Evolutionary conservation across 2,797 vertebrate species (phyloP).

Genomic region (Acanthurus lineatus): DNA sequence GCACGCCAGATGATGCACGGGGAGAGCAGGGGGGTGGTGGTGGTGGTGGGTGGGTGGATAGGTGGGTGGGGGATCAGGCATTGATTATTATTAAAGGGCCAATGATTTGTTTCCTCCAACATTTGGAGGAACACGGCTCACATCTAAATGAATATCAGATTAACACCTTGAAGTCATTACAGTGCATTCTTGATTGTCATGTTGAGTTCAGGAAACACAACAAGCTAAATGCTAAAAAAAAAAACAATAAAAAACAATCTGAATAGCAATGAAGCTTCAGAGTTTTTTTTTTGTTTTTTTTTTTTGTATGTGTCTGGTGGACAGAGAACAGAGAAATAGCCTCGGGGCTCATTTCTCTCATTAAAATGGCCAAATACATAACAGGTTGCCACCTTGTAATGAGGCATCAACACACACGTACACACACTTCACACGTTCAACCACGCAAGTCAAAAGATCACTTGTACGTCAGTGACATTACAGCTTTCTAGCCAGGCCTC

Average conservation of each 20-base stretch:
- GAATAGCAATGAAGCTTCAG: neutral
- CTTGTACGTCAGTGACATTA: constrained; percentile 10
- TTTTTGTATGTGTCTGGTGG: constrained; percentile 2
- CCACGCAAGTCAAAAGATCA: constrained; percentile 9
- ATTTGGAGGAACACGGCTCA: constrained; percentile 72
- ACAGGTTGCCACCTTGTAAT: constrained; percentile 59
- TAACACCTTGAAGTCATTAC: constrained; percentile 76
- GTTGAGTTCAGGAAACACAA: constrained; percentile 25
- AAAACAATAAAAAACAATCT: neutral
- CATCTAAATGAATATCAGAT: constrained; percentile 82
- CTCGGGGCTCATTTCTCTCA: constrained; percentile 52
- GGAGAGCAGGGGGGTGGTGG: constrained; percentile 24
- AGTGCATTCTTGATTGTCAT: constrained; percentile 47
- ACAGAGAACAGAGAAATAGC: constrained; percentile 47
- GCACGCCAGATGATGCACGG: constrained; percentile 74
- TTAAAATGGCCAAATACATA: constrained; percentile 53
- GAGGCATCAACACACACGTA: constrained; percentile 14
- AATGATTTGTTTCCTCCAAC: constrained; percentile 83
- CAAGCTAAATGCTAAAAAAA: neutral
- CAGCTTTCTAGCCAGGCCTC: constrained; percentile 16
- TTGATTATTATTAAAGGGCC: constrained; percentile 84
- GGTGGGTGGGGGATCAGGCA: constrained; percentile 60
- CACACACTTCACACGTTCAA: neutral
- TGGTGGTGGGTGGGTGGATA: constrained; percentile 9
- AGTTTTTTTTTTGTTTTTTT: neutral